Evolutionary conservation across 2,113 vertebrate species (phyloP), one percentile per base, ranked within the genome.

Genomic region (Strix aluco): DNA sequence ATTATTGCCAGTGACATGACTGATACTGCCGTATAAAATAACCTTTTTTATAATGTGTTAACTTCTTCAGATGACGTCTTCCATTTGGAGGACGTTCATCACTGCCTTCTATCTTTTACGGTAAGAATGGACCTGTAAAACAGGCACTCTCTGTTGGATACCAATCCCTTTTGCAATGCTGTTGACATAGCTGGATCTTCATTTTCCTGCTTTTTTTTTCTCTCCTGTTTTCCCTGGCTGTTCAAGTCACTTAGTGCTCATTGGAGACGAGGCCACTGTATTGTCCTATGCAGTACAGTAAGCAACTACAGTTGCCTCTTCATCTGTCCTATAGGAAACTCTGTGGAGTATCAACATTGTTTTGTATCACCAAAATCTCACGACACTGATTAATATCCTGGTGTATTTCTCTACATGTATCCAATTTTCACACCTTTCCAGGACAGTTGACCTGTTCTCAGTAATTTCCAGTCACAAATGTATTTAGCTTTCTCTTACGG

Each of bases 41-140:
- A 83, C 34, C 34, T 73, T 94, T 92, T 90, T 92, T 52, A 92
- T 69, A 89, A 87, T 32, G 80, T 69, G 70, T 80, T 96, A 93
- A 96, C 77, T 92, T 82, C 70, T 86, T 92, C 81, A 63, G 58
- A 40, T 79, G 65, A 75, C 4, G 2, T 79, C 61, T 91, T 92
- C 26, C 26, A 19, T 79, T 85, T 85, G 70, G 52, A 92, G 34
- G 8, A 38, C 0, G 2, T 85, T 89, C 54, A 71, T 65, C 2
- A 1, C 66, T 88, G 36, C 19, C 40, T 87, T 91, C 73, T 79
- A 7, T 92, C 72, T 86, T 80, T 81, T 74, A 75, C 0, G 3
- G 19, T 67, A 71, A 89, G 77, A 89, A 71, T 0, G 4, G 36
- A 54, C 22, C 6, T 44, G 36, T 81, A 86, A 84, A 92, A 65